A percentile compares a stretch with the other conserved stretches of the same genome.
Evolutionary conservation across 2,797 vertebrate genomes (phyloP).

Genomic region (Phoeniculus purpureus): DNA sequence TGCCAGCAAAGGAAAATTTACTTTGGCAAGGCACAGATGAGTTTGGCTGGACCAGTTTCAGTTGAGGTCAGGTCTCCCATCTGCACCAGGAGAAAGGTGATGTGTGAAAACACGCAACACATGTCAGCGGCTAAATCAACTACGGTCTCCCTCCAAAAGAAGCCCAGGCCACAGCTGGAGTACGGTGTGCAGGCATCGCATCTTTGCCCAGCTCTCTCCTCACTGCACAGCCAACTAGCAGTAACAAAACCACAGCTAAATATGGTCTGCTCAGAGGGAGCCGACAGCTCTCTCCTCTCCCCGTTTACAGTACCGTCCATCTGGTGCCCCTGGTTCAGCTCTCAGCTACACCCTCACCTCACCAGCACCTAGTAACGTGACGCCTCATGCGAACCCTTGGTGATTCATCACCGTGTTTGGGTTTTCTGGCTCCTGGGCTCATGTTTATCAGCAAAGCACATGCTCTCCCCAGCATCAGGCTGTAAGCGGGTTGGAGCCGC

Average conservation of each 20-base stretch:
- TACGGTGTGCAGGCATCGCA: neutral
- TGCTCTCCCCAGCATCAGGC: neutral
- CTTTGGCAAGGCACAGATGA: neutral
- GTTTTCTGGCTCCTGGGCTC: conserved; percentile 54
- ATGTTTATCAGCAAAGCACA: conserved; percentile 59
- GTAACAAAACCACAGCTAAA: conserved; percentile 29
- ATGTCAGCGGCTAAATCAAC: neutral
- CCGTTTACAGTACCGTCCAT: neutral
- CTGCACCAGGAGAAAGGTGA: neutral
- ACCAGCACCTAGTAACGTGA: conserved; percentile 1
- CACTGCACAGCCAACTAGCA: neutral
- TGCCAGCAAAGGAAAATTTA: neutral
- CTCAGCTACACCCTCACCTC: fast-evolving
- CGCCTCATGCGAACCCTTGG: neutral
- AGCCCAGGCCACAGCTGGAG: neutral
- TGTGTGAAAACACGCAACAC: fast-evolving
- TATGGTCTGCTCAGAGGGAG: conserved; percentile 13
- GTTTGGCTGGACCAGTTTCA: fast-evolving
- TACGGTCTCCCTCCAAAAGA: neutral
- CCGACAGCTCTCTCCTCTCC: neutral
- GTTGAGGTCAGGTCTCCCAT: neutral
- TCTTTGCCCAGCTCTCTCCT: neutral
- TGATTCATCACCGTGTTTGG: conserved; percentile 65
- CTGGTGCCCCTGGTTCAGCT: neutral
- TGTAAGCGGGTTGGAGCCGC: neutral